Percentiles rank a stretch among this genome's conserved stretches.
phyloP scores from a whole-genome alignment of 2,797 vertebrate species.

The Capromys pilorides region DNA sequence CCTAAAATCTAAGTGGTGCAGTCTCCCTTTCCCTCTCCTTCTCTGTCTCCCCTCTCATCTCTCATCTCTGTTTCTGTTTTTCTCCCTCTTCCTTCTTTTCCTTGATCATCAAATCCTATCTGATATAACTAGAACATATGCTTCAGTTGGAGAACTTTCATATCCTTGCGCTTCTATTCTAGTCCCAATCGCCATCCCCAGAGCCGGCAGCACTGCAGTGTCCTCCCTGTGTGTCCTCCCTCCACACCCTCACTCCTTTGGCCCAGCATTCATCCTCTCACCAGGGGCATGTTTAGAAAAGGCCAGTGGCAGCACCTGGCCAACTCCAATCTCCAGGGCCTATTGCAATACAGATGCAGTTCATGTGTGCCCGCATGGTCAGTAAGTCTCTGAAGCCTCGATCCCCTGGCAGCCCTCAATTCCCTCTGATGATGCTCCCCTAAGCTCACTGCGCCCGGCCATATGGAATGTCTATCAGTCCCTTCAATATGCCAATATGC shows the following conservation, averaged over 20 bases:
- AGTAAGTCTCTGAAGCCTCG: accelerated
- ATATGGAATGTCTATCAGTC: not conserved
- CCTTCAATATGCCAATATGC: not conserved
- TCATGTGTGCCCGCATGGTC: too few species aligned
- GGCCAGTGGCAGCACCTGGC: not conserved
- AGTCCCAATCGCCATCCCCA: not conserved
- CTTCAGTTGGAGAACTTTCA: not conserved
- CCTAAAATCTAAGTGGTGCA: not conserved
- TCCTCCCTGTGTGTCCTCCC: not conserved
- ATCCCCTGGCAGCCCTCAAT: not conserved
- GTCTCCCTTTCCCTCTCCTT: not conserved
- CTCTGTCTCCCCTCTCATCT: not conserved
- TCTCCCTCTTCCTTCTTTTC: not conserved
- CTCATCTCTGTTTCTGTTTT: not conserved
- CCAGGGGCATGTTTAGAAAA: not conserved
- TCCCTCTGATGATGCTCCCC: not conserved
- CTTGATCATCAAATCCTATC: not conserved
- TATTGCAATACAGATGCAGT: not conserved
- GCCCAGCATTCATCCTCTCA: not conserved
- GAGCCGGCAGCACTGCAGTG: not conserved
- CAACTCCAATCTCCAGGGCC: not conserved
- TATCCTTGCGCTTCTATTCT: not conserved
- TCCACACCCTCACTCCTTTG: accelerated
- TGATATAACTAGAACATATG: not conserved
- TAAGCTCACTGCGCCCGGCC: not conserved